Evolutionary conservation across 2,797 vertebrate species (phyloP), one percentile per base, ranked within the genome.

Genomic region (Pangasius sanitwongsei): DNA sequence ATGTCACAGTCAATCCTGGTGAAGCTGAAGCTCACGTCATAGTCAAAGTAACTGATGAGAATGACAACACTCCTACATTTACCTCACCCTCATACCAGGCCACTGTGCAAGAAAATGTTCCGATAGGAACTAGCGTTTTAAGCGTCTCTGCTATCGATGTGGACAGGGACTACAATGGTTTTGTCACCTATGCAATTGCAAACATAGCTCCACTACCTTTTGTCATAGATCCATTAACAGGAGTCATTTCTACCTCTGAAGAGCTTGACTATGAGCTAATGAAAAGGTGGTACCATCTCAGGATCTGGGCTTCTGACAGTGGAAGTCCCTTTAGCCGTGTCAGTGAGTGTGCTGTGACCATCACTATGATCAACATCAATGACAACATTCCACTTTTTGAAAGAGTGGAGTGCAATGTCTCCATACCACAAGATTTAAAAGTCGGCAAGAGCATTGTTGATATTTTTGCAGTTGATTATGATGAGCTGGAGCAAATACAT

Each of bases 261-360:
- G 95, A 96, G 41, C 94, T 99, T 93, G 98, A 99, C 92, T 99
- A 99, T 23, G 99, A 99, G 92, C 94, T 98, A 87, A 98, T 98
- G 97, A 98, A 97, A 88, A 96, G 99, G 8, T 95, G 96, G 92
- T 99, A 98, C 90, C 96, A 96, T 61, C 94, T 99, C 85, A 96
- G 96, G 57, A 95, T 99, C 55, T 98, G 98, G 97, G 98, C 98
- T 0, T 98, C 97, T 0, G 99, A 99, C 1, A 98, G 98, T 69
- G 99, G 99, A 9, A 96, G 95, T 48, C 98, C 98, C 25, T 99
- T 97, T 92, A 97, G 95, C 89, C 97, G 93, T 50, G 97, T 98
- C 91, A 97, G 94, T 0, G 98, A 99, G 91, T 97, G 97, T 57
- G 95, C 96, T 0, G 95, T 98, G 69, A 97, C 97, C 6, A 96